Percentiles rank a stretch among this genome's conserved stretches.
phyloP scores from a whole-genome alignment of 1,140 invertebrate genomes.

The Sinella curviseta region DNA sequence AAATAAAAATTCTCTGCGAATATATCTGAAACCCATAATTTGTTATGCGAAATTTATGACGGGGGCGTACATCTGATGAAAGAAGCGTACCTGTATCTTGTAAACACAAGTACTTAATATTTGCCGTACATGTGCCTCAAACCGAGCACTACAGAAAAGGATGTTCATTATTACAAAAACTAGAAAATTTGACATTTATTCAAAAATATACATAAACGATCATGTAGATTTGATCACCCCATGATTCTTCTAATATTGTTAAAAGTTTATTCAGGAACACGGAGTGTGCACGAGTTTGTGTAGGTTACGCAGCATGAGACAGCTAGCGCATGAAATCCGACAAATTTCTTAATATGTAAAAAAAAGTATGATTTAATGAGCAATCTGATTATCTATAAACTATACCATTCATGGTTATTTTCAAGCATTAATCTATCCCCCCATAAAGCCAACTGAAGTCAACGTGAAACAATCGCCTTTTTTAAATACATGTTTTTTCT shows the following conservation, averaged over 20 bases:
- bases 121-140: too few species aligned
- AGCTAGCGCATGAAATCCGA: background rate
- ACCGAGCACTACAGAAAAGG: too few species aligned
- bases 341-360: background rate
- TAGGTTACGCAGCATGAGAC: background rate
- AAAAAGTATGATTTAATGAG: background rate
- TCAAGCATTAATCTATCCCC: background rate
- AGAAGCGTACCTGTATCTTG: too few species aligned
- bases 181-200: background rate
- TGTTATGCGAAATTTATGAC: too few species aligned
- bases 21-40: too few species aligned
- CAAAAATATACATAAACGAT: background rate
- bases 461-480: too few species aligned
- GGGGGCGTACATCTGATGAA: too few species aligned
- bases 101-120: too few species aligned
- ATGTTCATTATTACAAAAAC: too few species aligned
- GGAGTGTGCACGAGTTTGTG: background rate
- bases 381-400: background rate
- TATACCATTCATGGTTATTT: conserved; percentile 12
- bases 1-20: too few species aligned
- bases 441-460: background rate
- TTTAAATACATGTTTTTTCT: too few species aligned
- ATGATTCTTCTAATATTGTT: background rate
- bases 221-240: background rate
- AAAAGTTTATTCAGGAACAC: background rate